Evolutionary conservation across 2,888 invertebrate genomes (phyloP), one percentile per base, ranked within the genome.

Genomic region (Protophormia terraenovae): DNA sequence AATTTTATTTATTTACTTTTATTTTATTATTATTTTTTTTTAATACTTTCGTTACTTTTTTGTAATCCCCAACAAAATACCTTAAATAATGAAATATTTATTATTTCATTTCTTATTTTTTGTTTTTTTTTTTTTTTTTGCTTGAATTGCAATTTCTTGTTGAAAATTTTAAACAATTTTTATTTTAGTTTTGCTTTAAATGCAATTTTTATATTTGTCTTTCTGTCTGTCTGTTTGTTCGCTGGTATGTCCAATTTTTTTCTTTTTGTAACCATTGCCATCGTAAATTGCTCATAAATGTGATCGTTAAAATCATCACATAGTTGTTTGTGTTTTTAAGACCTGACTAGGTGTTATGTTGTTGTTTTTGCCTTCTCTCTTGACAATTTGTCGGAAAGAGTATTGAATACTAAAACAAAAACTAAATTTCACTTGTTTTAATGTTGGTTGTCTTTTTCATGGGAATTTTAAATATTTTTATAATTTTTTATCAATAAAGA

Each of bases 61-160:
- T 45, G 55, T 55, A 64, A 80, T 72, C 16, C 38, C 8, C 45
- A 55, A 75, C 8, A n/a, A 35, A 66, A 12, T 53, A 38, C 4
- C 29, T 35, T 19, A 24, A 50, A 62, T 50, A 73, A 81, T 73
- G 58, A 60, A 76, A 82, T 35, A n/a, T 41, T 73, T 71, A 38
- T 79, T 80, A 71, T 60, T 41, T 10, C 19, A 60, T 27, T 41
- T 50, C 6, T 10, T n/a, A n/a, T n/a, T n/a, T n/a, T n/a, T n/a
- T n/a, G n/a, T n/a, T n/a, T n/a, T n/a, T n/a, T n/a, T 50, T 55
- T 16, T 19, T 66, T 47, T 47, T 60, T 77, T 24, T 27, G 67
- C 50, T 41, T 35, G 38, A 72, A 78, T 73, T 73, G 83, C 81
- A 75, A 60, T 69, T 60, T 81, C 67, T 75, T 41, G 38, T 60